Evolutionary conservation across 1,140 invertebrate genomes (phyloP).

Genomic region (Tenebrio molitor): DNA sequence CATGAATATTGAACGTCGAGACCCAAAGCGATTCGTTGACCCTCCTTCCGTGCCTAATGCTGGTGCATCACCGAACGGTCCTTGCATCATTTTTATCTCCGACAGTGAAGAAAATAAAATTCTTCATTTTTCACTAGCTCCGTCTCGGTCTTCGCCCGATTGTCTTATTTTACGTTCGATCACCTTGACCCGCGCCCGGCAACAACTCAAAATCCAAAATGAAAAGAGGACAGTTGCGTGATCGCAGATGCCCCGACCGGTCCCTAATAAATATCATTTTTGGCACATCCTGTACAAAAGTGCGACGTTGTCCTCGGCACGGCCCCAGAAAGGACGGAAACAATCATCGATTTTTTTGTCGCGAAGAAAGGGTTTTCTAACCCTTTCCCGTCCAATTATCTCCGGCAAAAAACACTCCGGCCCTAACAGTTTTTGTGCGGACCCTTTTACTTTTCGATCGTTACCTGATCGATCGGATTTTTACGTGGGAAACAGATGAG

Average conservation of each 20-base stretch:
- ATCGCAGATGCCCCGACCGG: too few relatives aligned
- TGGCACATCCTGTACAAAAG: neutral
- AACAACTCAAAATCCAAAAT: too few relatives aligned
- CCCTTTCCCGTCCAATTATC: conserved; percentile 14
- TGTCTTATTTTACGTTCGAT: too few relatives aligned
- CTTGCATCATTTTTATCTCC: conserved; percentile 10
- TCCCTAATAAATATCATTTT: neutral
- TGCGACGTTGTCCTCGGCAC: neutral
- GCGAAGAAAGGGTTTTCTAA: conserved; percentile 1
- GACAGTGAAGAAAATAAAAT: neutral
- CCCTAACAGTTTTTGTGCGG: conserved; percentile 1
- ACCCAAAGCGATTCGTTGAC: conserved; percentile 5
- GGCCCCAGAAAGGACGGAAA: conserved; percentile 12
- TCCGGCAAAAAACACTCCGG: neutral
- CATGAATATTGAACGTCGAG: conserved; percentile 18
- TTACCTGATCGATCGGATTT: conserved; percentile 25
- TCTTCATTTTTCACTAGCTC: conserved; percentile 1
- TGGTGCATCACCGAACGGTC: neutral
- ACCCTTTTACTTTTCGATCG: conserved; percentile 16
- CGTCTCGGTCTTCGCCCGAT: too few relatives aligned
- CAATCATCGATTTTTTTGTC: conserved; percentile 7
- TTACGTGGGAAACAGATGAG: conserved; percentile 32
- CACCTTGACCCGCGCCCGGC: too few relatives aligned
- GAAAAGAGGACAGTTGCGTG: too few relatives aligned
- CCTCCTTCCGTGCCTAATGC: neutral